These are phyloP conservation scores for Dreissena polymorpha DNA, from an alignment of 1,140 invertebrate genomes.

Conservation along the genomic window DNA sequence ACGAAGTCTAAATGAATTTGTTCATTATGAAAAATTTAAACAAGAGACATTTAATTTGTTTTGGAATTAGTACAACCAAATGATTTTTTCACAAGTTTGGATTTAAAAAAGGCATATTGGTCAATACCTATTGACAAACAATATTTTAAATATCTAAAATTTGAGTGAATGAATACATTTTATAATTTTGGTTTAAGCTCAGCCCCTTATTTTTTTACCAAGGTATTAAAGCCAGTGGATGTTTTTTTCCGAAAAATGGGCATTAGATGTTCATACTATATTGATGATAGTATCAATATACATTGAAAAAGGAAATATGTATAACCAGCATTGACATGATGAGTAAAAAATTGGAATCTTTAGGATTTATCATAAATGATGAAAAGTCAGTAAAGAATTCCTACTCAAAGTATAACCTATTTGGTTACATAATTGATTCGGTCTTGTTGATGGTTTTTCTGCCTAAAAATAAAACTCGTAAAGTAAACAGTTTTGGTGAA, in stretches of 20 bases:
- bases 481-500: background rate
- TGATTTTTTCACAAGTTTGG: too few relatives aligned
- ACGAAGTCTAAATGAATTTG: slow-evolving; percentile 53
- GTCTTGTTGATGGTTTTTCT: too few relatives aligned
- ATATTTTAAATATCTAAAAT: background rate
- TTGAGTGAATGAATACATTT: background rate
- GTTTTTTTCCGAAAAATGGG: background rate
- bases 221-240: background rate
- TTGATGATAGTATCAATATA: too few relatives aligned
- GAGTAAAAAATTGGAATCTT: too few relatives aligned
- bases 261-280: too few relatives aligned
- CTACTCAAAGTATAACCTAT: slow-evolving; percentile 24
- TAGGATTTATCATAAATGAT: too few relatives aligned
- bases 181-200: background rate
- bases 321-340: too few relatives aligned
- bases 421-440: slow-evolving; percentile 28
- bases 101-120: too few relatives aligned
- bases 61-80: slow-evolving; percentile 23
- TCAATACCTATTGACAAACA: too few relatives aligned
- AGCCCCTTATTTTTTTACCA: background rate
- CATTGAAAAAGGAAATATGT: too few relatives aligned
- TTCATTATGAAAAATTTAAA: slow-evolving; percentile 59
- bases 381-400: slow-evolving; percentile 14
- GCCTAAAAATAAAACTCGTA: slow-evolving; percentile 6
- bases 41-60: slow-evolving; percentile 51